phyloP scores from a whole-genome alignment of 2,888 invertebrate genomes.

The Syrista parreyssii region DNA sequence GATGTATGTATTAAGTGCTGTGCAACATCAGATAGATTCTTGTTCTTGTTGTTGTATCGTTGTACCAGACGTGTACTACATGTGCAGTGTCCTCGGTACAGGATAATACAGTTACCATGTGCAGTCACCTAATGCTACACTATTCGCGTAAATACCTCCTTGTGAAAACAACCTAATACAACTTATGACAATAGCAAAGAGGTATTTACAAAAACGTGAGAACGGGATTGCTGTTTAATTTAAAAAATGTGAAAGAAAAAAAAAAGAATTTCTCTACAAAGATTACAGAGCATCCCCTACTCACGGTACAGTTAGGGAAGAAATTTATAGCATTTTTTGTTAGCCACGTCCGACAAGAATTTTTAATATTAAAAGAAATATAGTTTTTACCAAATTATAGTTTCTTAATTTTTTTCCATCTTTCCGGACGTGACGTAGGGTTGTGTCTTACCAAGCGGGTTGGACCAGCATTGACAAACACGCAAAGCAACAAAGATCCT shows the following conservation, averaged over 20 bases:
- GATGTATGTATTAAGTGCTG: background rate
- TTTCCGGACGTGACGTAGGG: conserved; percentile 12
- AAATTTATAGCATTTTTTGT: conserved; percentile 9
- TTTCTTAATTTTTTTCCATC: background rate
- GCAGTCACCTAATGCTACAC: conserved; percentile 16
- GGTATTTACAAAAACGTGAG: conserved; percentile 2
- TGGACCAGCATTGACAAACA: conserved; percentile 51
- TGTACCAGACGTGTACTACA: conserved; percentile 32
- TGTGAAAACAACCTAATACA: background rate
- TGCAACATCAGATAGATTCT: background rate
- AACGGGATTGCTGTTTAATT: conserved; percentile 13
- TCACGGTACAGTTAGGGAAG: conserved; percentile 14
- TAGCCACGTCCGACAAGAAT: background rate
- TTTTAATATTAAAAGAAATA: background rate
- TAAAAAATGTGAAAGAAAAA: background rate
- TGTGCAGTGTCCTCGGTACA: conserved; percentile 31
- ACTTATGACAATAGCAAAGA: background rate
- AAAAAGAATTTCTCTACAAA: background rate
- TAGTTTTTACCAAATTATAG: background rate
- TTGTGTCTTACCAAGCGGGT: conserved; percentile 52
- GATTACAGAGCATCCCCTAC: background rate
- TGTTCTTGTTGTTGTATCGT: conserved; percentile 5
- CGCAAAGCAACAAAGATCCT: conserved; percentile 53
- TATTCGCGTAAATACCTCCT: background rate
- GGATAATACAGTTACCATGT: conserved; percentile 31